Evolutionary conservation across 2,888 invertebrate species (phyloP).

Genomic region (Lysandra bellargus): DNA sequence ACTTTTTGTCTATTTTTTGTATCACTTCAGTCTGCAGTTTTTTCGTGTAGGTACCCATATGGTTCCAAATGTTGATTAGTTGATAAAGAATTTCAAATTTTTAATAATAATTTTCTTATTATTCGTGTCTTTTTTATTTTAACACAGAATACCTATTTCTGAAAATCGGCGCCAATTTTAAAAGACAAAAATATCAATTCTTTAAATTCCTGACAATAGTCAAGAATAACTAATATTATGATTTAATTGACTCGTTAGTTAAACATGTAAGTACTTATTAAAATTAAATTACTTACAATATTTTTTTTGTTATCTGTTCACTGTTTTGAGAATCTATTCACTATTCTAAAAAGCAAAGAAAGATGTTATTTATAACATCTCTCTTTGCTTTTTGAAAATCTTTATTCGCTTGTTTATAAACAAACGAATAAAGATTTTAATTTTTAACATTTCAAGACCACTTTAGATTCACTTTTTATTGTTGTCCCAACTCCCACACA

Average conservation of each 20-base stretch:
- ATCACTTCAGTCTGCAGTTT: neutral
- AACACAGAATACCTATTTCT: neutral
- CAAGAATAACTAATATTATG: no score
- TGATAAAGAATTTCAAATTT: neutral
- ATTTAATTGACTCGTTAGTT: no score
- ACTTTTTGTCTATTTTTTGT: constrained; percentile 16
- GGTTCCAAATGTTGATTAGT: constrained; percentile 7
- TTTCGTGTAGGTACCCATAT: constrained; percentile 20
- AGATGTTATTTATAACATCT: no score
- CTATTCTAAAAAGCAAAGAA: no score
- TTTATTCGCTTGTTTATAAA: neutral
- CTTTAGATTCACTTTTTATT: neutral
- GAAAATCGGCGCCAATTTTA: neutral
- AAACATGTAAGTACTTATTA: no score
- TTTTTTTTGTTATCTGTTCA: no score
- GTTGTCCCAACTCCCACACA: neutral
- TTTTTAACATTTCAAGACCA: neutral
- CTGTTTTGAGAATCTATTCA: no score
- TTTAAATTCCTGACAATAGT: no score
- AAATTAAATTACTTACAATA: no score
- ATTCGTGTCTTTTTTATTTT: neutral
- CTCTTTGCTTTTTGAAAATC: no score
- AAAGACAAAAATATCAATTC: no score
- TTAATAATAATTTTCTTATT: neutral
- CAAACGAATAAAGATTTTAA: neutral